A percentile compares a stretch with the other conserved stretches of the same genome.
Conservation (phyloP, 2,113 vertebrate species). For the Argyrosomus japonicus region DNA sequence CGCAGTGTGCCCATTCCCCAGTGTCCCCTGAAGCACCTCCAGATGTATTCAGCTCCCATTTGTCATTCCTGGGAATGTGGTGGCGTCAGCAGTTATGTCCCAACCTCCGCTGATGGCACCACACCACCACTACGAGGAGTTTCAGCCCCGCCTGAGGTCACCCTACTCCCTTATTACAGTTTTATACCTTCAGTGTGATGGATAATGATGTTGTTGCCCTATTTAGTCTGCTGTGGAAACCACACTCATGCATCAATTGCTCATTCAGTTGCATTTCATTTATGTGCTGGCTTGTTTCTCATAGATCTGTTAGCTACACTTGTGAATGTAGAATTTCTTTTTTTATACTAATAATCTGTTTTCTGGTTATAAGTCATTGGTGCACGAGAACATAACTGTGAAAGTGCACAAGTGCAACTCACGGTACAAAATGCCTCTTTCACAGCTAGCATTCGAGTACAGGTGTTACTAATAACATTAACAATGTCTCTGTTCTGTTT, state of each 20-base stretch:
- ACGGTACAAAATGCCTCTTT: not conserved
- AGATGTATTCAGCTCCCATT: constrained; percentile 83
- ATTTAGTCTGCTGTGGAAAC: constrained; percentile 69
- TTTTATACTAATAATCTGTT: not conserved
- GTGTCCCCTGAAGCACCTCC: constrained; percentile 76
- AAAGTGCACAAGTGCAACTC: not conserved
- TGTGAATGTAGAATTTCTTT: constrained; percentile 1
- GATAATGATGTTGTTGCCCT: constrained; percentile 77
- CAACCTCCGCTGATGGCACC: constrained; percentile 65
- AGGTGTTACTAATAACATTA: not conserved
- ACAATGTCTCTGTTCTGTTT: not conserved
- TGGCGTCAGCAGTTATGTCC: constrained; percentile 82
- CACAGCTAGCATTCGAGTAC: not conserved
- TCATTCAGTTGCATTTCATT: constrained; percentile 62
- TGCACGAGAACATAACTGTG: not conserved
- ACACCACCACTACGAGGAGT: constrained; percentile 48
- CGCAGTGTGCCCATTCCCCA: constrained; percentile 70
- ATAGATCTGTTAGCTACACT: constrained; percentile 10
- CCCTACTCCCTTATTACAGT: constrained; percentile 72
- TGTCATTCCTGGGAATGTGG: constrained; percentile 81
- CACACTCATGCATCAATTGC: constrained; percentile 31
- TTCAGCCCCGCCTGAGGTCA: constrained; percentile 72
- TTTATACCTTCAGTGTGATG: constrained; percentile 73
- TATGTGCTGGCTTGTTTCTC: constrained; percentile 18
- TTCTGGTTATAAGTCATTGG: not conserved